These are phyloP conservation scores for Drosophila anomelani DNA, from an alignment of 2,888 invertebrate species.

Conservation along the genomic window DNA sequence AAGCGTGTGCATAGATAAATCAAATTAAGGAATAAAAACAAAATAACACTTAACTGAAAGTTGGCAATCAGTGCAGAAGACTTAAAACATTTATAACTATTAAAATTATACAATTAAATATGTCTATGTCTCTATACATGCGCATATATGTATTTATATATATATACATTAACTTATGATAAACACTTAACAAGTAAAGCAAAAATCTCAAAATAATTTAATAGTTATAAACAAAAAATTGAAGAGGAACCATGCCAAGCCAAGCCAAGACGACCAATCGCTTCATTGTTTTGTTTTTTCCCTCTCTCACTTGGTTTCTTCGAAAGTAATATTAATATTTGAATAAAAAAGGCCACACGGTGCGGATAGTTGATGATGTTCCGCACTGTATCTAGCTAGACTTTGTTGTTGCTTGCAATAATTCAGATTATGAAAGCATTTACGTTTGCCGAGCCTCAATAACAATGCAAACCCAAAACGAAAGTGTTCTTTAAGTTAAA, in stretches of 20 bases:
- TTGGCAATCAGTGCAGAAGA: conserved; percentile 80
- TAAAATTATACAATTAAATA: conserved; percentile 51
- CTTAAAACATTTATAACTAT: conserved; percentile 73
- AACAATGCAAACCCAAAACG: conserved; percentile 30
- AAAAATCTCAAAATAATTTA: conserved; percentile 49
- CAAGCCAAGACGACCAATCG: conserved; percentile 30
- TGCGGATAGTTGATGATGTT: not conserved
- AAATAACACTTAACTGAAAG: conserved; percentile 61
- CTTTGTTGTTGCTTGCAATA: conserved; percentile 35
- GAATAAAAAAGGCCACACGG: not conserved
- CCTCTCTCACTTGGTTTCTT: conserved; percentile 15
- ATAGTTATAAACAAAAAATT: conserved; percentile 32
- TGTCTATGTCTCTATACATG: conserved; percentile 25
- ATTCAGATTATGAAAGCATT: conserved; percentile 37
- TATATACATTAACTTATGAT: conserved; percentile 22
- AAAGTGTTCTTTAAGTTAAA: conserved; percentile 48
- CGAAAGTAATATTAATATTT: conserved; percentile 15
- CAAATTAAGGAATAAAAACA: conserved; percentile 27
- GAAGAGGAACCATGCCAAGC: conserved; percentile 13
- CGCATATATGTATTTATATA: conserved; percentile 25
- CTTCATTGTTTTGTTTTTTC: conserved; percentile 17
- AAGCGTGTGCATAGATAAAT: conserved; percentile 39
- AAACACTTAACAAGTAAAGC: conserved; percentile 35
- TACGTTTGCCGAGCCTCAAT: conserved; percentile 35
- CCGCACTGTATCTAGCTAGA: conserved; percentile 23